Conservation (phyloP, 2,113 vertebrate species). For the Nibea albiflora region DNA sequence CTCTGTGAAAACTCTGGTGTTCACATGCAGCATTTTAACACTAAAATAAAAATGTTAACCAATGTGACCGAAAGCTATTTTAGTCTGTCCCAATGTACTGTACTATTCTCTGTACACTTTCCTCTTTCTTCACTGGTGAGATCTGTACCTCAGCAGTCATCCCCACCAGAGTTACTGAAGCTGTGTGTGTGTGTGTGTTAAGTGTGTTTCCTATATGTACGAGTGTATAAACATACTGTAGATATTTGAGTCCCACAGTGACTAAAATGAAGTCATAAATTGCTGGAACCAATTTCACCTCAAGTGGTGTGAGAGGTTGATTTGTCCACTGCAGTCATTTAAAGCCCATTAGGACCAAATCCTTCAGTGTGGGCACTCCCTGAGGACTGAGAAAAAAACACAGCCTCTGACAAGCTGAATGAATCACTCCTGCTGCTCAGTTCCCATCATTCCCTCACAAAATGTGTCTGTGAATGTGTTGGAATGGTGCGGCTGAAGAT, state of each 20-base stretch:
- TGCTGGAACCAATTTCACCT: constrained; percentile 17
- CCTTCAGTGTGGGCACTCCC: not conserved
- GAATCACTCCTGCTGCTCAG: constrained; percentile 11
- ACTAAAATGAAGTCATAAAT: constrained; percentile 7
- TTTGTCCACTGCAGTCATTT: constrained; percentile 37
- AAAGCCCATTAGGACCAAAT: constrained; percentile 23
- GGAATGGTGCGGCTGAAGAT: not conserved
- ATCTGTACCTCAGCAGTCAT: not conserved
- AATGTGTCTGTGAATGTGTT: constrained; percentile 5
- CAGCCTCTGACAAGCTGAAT: constrained; percentile 6
- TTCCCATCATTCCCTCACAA: not conserved
- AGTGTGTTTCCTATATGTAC: not conserved
- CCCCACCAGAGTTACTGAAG: not conserved
- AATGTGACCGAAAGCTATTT: not conserved
- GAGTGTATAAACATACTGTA: not conserved
- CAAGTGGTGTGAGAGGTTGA: constrained; percentile 32
- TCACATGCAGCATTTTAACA: not conserved
- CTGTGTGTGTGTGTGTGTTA: not conserved
- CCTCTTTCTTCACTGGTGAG: not conserved
- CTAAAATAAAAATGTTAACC: not conserved
- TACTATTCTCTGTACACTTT: not conserved
- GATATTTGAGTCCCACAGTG: not conserved
- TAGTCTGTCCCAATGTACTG: not conserved
- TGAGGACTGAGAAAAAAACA: constrained; percentile 5
- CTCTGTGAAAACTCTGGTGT: not conserved